Base-by-base conservation (phyloP, 2,113 vertebrate species). In the Odocoileus virginianus region DNA sequence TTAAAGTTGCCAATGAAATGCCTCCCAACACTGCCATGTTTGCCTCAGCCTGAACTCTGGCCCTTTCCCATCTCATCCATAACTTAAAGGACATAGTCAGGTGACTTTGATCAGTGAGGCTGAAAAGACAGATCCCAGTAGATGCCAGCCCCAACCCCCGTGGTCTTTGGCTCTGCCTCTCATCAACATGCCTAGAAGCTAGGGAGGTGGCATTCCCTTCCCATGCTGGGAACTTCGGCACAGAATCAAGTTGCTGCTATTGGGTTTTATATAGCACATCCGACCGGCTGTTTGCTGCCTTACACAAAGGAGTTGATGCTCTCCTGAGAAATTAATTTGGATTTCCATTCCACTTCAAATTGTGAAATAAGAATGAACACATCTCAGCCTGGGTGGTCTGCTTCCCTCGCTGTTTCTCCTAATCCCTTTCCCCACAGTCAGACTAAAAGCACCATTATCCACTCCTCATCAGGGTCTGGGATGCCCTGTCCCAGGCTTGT, bases 401-500 rank as follows among this genome's bases (percentile, higher is more conserved):
- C 78, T 97, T 95, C 89, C 87, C 92, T 97, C 67, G 16, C 92
- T 98, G 84, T 79, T 98, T 98, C 98, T 96, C 89, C 84, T 96
- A 98, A 97, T 92, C 82, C 89, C 15, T 81, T 89, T 88, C 9
- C 25, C 93, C 64, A 27, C 85, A 97, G 87, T 94, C 76, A 30
- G 95, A 95, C 97, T 98, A 98, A 98, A 96, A 96, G 86, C 91
- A 95, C 92, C 84, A 71, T 91, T 97, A 98, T 96, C 94, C 95
- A 97, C 94, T 95, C 96, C 96, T 96, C 94, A 47, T 92, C 88
- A 94, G 92, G 88, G 95, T 96, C 96, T 98, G 94, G 95, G 97
- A 97, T 97, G 92, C 93, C 95, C 55, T 91, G 97, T 98, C 98
- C 98, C 97, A 97, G 97, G 94, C 92, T 97, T 98, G 85, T 89